phyloP scores from a whole-genome alignment of 1,140 invertebrate genomes.

The Drosophila kohkoa region DNA sequence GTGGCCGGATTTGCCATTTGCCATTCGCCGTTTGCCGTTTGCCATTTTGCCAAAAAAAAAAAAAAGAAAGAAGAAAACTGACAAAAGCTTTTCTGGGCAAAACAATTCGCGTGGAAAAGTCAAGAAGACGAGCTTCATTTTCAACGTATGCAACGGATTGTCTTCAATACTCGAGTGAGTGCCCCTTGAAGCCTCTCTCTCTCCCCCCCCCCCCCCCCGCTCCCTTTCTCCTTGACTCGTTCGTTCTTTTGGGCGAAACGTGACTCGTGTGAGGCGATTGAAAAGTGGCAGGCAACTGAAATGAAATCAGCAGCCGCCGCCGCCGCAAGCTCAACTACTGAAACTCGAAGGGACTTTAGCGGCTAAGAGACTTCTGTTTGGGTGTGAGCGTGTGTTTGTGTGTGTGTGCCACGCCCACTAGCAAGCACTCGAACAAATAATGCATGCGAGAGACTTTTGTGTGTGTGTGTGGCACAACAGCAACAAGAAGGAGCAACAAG shows the following conservation, averaged over 20 bases:
- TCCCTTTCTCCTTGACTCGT: background rate
- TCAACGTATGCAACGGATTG: conserved; percentile 58
- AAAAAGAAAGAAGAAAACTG: background rate
- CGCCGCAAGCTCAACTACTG: conserved; percentile 37
- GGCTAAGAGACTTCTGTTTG: background rate
- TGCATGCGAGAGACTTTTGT: conserved; percentile 49
- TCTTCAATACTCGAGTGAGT: conserved; percentile 13
- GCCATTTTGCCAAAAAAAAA: conserved; percentile 48
- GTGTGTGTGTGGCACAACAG: conserved; percentile 1
- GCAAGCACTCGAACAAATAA: conserved; percentile 70
- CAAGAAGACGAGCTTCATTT: conserved; percentile 67
- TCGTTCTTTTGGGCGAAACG: conserved; percentile 15
- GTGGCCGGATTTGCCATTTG: background rate
- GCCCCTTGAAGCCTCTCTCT: too few species aligned
- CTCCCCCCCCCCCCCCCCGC: too few species aligned
- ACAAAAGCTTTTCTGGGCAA: conserved; percentile 37
- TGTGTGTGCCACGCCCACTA: conserved; percentile 4
- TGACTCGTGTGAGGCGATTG: conserved; percentile 49
- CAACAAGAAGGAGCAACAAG: conserved; percentile 47
- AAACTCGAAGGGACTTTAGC: conserved; percentile 10
- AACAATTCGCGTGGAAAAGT: conserved; percentile 70
- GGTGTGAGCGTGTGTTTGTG: too few species aligned
- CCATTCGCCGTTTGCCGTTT: conserved; percentile 19
- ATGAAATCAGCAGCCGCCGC: conserved; percentile 51
- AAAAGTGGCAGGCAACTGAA: conserved; percentile 44